phyloP scores from a whole-genome alignment of 2,113 vertebrate genomes.

The Canis aureus region DNA sequence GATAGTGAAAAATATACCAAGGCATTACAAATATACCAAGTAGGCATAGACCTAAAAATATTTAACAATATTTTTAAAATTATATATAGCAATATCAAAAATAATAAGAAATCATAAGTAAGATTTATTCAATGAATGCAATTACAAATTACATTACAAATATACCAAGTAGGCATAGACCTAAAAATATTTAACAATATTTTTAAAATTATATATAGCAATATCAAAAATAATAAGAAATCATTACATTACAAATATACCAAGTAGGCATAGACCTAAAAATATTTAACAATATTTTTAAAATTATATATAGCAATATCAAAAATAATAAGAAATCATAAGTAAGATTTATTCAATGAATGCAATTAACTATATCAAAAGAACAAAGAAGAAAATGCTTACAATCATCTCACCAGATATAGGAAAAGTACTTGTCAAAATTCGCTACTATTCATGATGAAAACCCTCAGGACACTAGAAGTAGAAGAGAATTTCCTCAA shows the following conservation, averaged over 20 bases:
- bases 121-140: too few relatives aligned
- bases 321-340: background rate
- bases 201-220: too few relatives aligned
- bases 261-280: background rate
- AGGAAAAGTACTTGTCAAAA: background rate
- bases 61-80: too few relatives aligned
- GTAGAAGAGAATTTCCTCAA: background rate
- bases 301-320: background rate
- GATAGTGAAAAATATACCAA: too few relatives aligned
- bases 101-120: too few relatives aligned
- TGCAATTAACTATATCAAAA: background rate
- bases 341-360: background rate
- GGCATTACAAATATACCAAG: too few relatives aligned
- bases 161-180: too few relatives aligned
- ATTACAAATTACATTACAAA: too few relatives aligned
- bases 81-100: too few relatives aligned
- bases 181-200: too few relatives aligned
- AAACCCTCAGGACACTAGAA: background rate
- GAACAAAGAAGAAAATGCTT: background rate
- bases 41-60: too few relatives aligned
- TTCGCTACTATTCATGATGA: background rate
- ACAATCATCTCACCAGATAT: background rate
- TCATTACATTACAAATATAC: background rate
- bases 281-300: background rate
- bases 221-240: too few relatives aligned